Percentiles rank a stretch among this genome's conserved stretches.
Conservation (phyloP, 2,113 vertebrate species). For the Empidonax traillii region DNA sequence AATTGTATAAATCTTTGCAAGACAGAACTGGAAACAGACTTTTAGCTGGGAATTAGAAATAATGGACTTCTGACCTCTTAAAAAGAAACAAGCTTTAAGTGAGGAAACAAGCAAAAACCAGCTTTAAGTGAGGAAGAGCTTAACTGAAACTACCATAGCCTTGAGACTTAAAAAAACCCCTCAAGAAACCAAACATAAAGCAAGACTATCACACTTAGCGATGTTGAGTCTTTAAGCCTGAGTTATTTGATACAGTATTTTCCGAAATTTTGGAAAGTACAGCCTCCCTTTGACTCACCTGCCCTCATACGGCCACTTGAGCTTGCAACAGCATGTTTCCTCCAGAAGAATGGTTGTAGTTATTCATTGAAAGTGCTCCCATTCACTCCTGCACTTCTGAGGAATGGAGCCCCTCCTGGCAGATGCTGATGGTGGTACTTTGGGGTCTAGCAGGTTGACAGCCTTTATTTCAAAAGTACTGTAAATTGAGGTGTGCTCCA, state of each 20-base stretch:
- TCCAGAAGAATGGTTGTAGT: neutral
- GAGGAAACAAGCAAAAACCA: too few species aligned
- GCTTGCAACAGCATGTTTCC: neutral
- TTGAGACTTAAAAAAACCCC: neutral
- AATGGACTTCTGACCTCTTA: neutral
- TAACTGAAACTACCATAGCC: neutral
- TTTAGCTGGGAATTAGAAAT: neutral
- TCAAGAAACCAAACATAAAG: neutral
- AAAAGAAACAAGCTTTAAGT: neutral
- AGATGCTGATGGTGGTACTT: neutral
- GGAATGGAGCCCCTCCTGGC: neutral
- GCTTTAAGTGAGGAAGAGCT: neutral
- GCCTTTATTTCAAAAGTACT: neutral
- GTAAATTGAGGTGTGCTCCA: neutral
- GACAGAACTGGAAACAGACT: neutral
- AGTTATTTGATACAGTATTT: neutral
- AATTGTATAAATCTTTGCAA: neutral
- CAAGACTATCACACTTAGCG: neutral
- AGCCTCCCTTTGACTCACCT: neutral
- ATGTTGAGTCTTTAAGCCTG: neutral
- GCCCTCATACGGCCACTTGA: rapidly evolving
- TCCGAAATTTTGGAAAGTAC: neutral
- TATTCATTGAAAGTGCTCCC: neutral
- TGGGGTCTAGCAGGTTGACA: neutral
- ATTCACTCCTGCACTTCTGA: rapidly evolving